A percentile compares a stretch with the other conserved stretches of the same genome.
Evolutionary conservation across 2,888 invertebrate genomes (phyloP).

Genomic region (Balanococcus diminutus): DNA sequence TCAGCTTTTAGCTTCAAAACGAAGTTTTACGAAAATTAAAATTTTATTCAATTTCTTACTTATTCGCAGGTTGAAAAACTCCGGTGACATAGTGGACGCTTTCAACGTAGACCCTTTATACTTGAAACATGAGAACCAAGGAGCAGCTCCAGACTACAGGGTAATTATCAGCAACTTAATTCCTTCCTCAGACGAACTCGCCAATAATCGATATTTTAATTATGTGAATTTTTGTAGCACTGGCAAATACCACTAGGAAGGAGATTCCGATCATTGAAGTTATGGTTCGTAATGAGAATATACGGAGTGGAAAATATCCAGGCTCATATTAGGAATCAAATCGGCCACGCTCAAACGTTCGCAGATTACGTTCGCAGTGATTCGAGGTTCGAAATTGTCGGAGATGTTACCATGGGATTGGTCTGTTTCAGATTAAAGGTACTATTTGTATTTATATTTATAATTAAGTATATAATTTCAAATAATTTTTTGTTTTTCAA

Average conservation of each 20-base stretch:
- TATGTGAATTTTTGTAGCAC: constrained; percentile 72
- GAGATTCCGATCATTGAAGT: constrained; percentile 87
- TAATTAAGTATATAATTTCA: background rate
- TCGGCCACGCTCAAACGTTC: constrained; percentile 85
- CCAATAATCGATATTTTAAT: too few species aligned
- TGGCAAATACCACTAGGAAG: constrained; percentile 97
- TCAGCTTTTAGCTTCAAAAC: too few species aligned
- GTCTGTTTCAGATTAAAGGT: constrained; percentile 94
- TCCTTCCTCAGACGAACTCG: too few species aligned
- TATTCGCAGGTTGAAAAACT: constrained; percentile 71
- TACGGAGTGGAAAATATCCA: constrained; percentile 90
- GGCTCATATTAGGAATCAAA: constrained; percentile 83
- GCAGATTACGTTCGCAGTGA: constrained; percentile 77
- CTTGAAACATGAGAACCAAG: constrained; percentile 91
- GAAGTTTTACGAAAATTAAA: background rate
- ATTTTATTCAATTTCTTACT: background rate
- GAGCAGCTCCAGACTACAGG: constrained; percentile 88
- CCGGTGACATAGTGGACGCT: constrained; percentile 88
- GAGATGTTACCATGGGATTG: constrained; percentile 89
- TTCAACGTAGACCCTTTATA: constrained; percentile 98
- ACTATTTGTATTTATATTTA: constrained; percentile 50
- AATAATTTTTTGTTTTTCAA: background rate
- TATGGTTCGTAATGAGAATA: constrained; percentile 93
- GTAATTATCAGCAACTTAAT: constrained; percentile 62
- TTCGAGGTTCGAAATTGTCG: constrained; percentile 84